These are phyloP conservation scores for Lates calcarifer DNA, from an alignment of 2,113 vertebrate genomes.

Conservation along the genomic window DNA sequence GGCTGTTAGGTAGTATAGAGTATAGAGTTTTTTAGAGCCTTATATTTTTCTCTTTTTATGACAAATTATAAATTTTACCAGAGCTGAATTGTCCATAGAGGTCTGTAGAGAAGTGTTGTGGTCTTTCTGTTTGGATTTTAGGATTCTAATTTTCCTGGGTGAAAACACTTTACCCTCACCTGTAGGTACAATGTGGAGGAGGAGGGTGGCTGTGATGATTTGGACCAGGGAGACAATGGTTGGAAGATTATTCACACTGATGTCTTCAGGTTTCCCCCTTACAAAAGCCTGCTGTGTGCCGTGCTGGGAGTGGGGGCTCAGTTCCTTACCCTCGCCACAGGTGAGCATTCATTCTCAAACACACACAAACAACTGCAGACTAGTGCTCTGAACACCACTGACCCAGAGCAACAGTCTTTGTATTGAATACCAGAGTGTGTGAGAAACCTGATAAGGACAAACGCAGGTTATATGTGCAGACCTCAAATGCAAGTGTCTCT, in stretches of 20 bases:
- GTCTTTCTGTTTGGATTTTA: not conserved
- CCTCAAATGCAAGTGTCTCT: not conserved
- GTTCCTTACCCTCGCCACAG: conserved; percentile 93
- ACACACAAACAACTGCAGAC: not conserved
- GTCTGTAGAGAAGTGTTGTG: too few species aligned
- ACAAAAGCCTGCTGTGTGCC: conserved; percentile 90
- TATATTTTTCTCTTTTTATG: too few species aligned
- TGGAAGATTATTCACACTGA: conserved; percentile 97
- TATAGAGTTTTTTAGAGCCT: too few species aligned
- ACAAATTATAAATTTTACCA: too few species aligned
- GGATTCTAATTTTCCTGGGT: not conserved
- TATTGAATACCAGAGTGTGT: not conserved
- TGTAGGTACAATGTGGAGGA: conserved; percentile 91
- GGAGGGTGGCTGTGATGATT: conserved; percentile 90
- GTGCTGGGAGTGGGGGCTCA: conserved; percentile 92
- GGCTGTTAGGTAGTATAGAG: too few species aligned
- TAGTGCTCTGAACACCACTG: not conserved
- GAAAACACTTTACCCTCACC: not conserved
- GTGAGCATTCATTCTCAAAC: conserved; percentile 73
- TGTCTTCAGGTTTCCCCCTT: conserved; percentile 92
- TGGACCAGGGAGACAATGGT: conserved; percentile 94
- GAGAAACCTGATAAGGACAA: not conserved
- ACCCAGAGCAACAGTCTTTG: conserved; percentile 6
- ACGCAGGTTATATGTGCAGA: not conserved
- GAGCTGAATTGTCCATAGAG: too few species aligned